These are phyloP conservation scores for Aphidius ervi DNA, from an alignment of 1,140 invertebrate genomes.

Conservation along the genomic window DNA sequence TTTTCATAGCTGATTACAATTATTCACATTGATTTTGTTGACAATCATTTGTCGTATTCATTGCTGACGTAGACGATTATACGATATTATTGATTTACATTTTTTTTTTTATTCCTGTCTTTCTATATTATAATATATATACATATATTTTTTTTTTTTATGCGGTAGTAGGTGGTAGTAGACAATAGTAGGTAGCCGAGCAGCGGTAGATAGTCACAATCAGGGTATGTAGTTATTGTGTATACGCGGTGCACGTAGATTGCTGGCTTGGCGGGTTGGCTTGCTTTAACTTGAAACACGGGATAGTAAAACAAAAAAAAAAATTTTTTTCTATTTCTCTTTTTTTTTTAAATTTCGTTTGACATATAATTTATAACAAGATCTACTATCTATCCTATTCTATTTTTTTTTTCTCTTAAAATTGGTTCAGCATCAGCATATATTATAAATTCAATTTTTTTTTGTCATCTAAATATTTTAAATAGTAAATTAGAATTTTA, in stretches of 20 bases:
- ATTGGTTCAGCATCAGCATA: background rate
- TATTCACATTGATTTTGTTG: too few relatives aligned
- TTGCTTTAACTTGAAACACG: constrained; percentile 49
- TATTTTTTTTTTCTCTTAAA: constrained; percentile 1
- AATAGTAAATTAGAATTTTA: too few relatives aligned
- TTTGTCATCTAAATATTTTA: too few relatives aligned
- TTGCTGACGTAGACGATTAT: constrained; percentile 17
- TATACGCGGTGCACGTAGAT: constrained; percentile 48
- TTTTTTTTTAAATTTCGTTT: background rate
- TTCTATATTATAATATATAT: constrained; percentile 6
- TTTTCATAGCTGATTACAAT: constrained; percentile 43
- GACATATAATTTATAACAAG: background rate
- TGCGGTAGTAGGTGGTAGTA: constrained; percentile 40
- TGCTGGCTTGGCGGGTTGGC: constrained; percentile 47
- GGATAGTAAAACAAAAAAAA: constrained; percentile 42
- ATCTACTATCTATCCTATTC: background rate
- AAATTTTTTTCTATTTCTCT: constrained; percentile 17
- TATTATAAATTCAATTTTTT: background rate
- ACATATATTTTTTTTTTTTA: constrained; percentile 11
- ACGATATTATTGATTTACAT: constrained; percentile 12
- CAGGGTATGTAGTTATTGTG: constrained; percentile 42
- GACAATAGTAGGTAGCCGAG: constrained; percentile 37
- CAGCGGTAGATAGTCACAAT: constrained; percentile 34
- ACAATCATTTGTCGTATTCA: constrained; percentile 25
- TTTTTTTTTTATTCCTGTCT: constrained; percentile 14